These are phyloP conservation scores for Gambelia wislizenii DNA, from an alignment of 2,797 vertebrate genomes.

Conservation along the genomic window DNA sequence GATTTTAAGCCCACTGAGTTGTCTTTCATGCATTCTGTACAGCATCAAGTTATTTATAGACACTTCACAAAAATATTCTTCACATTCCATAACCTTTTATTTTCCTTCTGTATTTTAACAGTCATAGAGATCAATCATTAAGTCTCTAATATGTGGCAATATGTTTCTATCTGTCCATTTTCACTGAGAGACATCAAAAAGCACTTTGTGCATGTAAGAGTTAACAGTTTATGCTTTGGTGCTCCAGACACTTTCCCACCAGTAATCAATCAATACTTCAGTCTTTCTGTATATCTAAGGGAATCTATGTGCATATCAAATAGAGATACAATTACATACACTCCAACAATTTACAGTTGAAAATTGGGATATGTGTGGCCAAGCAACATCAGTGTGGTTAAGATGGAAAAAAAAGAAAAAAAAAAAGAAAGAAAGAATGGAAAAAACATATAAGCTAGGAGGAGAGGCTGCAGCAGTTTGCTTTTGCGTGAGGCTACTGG, in stretches of 20 bases:
- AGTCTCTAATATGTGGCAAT: constrained; percentile 36
- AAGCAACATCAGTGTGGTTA: no score
- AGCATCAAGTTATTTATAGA: neutral
- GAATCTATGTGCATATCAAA: neutral
- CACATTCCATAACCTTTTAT: neutral
- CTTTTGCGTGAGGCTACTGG: no score
- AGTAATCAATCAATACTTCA: neutral
- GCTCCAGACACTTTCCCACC: neutral
- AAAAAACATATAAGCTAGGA: no score
- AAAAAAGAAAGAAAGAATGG: no score
- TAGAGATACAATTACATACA: constrained; percentile 25
- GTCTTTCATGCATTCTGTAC: neutral
- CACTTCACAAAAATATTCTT: neutral
- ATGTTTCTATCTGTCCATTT: constrained; percentile 35
- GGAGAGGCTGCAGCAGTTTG: no score
- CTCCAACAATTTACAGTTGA: neutral
- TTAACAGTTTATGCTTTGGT: constrained; percentile 37
- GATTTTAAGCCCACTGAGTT: neutral
- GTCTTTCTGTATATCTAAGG: constrained; percentile 1
- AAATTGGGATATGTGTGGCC: no score
- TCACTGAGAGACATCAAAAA: neutral
- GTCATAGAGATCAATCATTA: neutral
- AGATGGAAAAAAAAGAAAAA: no score
- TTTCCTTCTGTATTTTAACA: neutral
- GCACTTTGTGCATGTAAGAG: constrained; percentile 12